These are phyloP conservation scores for Heliconius melpomene DNA, from an alignment of 1,140 invertebrate genomes.

Conservation along the genomic window DNA sequence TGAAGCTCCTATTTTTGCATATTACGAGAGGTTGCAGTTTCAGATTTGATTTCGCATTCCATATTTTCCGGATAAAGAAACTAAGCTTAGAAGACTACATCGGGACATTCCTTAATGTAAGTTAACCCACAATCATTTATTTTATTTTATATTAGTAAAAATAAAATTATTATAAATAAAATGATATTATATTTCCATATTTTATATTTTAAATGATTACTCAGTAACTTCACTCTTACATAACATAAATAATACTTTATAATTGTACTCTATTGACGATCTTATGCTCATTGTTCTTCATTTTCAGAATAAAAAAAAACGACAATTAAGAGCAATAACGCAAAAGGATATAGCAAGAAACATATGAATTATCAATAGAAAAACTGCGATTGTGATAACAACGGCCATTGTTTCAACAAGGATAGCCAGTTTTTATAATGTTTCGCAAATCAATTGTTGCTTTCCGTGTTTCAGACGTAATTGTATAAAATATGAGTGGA, in stretches of 20 bases:
- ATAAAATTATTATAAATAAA: too few relatives aligned
- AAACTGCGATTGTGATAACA: slow-evolving; percentile 64
- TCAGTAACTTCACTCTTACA: background rate
- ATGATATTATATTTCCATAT: too few relatives aligned
- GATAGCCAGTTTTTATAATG: slow-evolving; percentile 65
- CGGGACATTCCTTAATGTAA: too few relatives aligned
- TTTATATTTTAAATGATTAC: too few relatives aligned
- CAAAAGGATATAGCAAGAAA: slow-evolving; percentile 58
- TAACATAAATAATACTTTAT: slow-evolving; percentile 1
- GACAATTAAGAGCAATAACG: slow-evolving; percentile 55
- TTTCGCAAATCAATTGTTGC: slow-evolving; percentile 57
- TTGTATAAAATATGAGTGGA: slow-evolving; percentile 15
- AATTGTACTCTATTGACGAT: slow-evolving; percentile 7
- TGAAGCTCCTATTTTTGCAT: too few relatives aligned
- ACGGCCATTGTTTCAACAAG: slow-evolving; percentile 66
- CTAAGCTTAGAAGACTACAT: too few relatives aligned
- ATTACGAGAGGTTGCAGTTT: too few relatives aligned
- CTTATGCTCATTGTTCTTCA: slow-evolving; percentile 15
- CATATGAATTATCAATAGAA: slow-evolving; percentile 65
- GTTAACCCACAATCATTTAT: too few relatives aligned
- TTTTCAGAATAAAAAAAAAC: slow-evolving; percentile 30
- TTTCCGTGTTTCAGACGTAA: slow-evolving; percentile 61
- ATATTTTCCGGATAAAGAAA: too few relatives aligned
- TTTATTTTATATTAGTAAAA: too few relatives aligned
- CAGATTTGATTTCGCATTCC: too few relatives aligned